Base-by-base conservation (phyloP, 2,888 invertebrate genomes). In the Gastrophysa polygoni region DNA sequence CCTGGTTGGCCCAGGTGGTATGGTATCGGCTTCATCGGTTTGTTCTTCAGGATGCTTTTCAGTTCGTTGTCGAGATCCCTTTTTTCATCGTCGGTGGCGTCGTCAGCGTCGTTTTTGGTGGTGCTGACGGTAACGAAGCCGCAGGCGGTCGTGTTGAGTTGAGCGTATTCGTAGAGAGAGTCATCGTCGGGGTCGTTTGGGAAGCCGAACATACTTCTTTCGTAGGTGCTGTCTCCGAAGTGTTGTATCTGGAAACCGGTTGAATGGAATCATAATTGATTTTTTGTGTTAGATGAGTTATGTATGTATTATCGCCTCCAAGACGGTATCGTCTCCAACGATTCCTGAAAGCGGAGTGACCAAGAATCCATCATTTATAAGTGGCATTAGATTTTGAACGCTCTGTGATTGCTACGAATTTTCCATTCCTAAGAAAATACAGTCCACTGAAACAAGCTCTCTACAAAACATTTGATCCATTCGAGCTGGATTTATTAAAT, bases 11-110 rank as follows among this genome's bases (percentile, higher is more conserved):
- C 90, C 73, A 91, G 82, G 77, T 89, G 88, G 82, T 90, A 91
- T 71, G 90, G 90, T 79, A 87, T 89, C 74, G 90, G 90, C 78
- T 90, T 90, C 44, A 88, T 83, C 51, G 89, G 89, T 81, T 89
- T 90, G 74, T 90, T 90, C 81, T 90, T 91, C 74, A 90, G 83
- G 80, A 90, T 90, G 73, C 90, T 88, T 72, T 88, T 87, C 76
- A 89, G 87, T 59, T 81, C 80, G 49, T 67, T 76, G 17, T 79
- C 80, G 4, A 63, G 57, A 18, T 58, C 57, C 6, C 74, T 73
- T 21, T 68, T 68, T 59, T 71, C 72, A 28, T 76, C 70, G 54
- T 73, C 68, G 38, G 60, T 65, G 57, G 50, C 58, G 57, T 68
- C 70, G 64, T 14, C 57, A 55, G 47, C 66, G 14, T 68, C 60